Base-by-base conservation (phyloP, 1,140 invertebrate species). In the Aradophagus sp. region DNA sequence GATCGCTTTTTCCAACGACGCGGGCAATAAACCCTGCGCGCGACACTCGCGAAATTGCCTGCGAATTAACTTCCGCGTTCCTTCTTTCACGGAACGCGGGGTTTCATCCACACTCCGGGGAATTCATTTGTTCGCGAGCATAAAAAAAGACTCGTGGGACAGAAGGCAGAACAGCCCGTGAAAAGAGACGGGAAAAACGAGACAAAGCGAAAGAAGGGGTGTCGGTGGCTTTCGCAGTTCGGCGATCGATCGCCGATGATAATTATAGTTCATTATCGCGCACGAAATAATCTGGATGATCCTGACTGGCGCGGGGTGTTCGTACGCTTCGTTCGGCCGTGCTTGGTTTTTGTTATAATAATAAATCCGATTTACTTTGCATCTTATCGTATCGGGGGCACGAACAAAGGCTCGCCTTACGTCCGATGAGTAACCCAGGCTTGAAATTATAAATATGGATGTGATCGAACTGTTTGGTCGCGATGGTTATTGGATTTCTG, bases 181-280 rank as follows among this genome's bases (percentile, higher is more conserved):
- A 23, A 39, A 23, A 5, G 13, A 16, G 26, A 13, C 16, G 27
- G 3, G 39, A 8, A 10, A 27, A 41, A 45, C 55, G n/a, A n/a
- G n/a, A 47, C 23, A 44, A 10, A 23, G 20, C 4, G 20, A 23
- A 23, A 23, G 20, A 8, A 23, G 20, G 8, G 20, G 4, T 4
- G 20, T 23, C 8, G 20, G 8, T 23, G 8, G 8, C 20, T 16
- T 56, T 65, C 20, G 3, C 17, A 27, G 38, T 6, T 27, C 2
- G 31, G 2, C n/a, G n/a, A 59, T 61, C 65, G 53, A 61, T 59
- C 31, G 47, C 5, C 1, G 36, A 19, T 35, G 39, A 61, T 61
- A 68, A 68, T 68, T 48, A 48, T 53, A 55, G 65, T 61, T 68
- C 61, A 55, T 68, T 56, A 61, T 61, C 41, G 53, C 32, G 34